These are phyloP conservation scores for Sipha flava DNA, from an alignment of 1,140 invertebrate species.

Conservation along the genomic window DNA sequence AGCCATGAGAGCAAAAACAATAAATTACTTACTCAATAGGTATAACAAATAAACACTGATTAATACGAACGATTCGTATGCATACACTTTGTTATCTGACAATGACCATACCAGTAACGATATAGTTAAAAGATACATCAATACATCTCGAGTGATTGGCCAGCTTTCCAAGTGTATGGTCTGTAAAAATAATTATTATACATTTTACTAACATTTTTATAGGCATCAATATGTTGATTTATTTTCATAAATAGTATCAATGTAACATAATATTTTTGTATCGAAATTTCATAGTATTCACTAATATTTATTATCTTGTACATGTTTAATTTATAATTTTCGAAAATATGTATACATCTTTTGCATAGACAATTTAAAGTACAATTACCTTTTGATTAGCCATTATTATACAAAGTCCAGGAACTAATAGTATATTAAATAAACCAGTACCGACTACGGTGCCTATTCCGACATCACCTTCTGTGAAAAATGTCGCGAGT, in stretches of 20 bases:
- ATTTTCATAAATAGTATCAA: neutral
- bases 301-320: neutral
- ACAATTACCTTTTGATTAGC: constrained; percentile 14
- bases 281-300: neutral
- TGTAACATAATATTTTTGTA: no score
- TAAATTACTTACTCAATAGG: constrained; percentile 46
- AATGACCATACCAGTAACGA: constrained; percentile 53
- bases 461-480: constrained; percentile 54
- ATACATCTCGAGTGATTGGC: constrained; percentile 56
- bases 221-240: neutral
- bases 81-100: constrained; percentile 52
- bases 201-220: neutral
- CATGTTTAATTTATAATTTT: neutral
- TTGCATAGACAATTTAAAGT: neutral
- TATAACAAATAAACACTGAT: constrained; percentile 50
- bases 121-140: constrained; percentile 58
- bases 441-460: constrained; percentile 62
- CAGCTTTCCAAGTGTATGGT: constrained; percentile 55
- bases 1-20: neutral
- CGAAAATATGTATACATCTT: neutral
- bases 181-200: constrained; percentile 43
- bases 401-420: constrained; percentile 55
- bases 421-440: constrained; percentile 61
- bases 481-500: constrained; percentile 51
- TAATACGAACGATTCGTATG: constrained; percentile 54